A percentile compares a stretch with the other conserved stretches of the same genome.
Conservation (phyloP, 2,888 invertebrate species). For the Cosmopolites sordidus region DNA sequence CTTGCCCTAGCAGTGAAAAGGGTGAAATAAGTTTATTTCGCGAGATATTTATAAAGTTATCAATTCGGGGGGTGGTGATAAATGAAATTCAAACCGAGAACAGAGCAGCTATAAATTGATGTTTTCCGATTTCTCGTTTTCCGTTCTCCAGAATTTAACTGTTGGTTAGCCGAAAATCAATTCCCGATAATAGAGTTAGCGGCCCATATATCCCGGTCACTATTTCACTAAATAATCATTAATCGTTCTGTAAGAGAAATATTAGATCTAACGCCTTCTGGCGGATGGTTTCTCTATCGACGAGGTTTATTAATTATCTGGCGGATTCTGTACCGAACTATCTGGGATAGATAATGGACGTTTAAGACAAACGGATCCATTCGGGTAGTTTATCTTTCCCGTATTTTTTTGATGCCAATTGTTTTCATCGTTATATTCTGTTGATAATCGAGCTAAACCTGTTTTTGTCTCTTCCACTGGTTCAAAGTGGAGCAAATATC, state of each 20-base stretch:
- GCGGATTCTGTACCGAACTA: neutral
- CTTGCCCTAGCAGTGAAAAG: no score
- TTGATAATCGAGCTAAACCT: no score
- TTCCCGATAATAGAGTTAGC: constrained; percentile 38
- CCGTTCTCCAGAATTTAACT: constrained; percentile 6
- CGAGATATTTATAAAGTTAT: no score
- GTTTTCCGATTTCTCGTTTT: neutral
- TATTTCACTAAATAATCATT: constrained; percentile 43
- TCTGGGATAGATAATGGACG: neutral
- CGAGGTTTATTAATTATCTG: constrained; percentile 3
- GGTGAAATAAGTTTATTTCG: no score
- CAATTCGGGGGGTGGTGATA: no score
- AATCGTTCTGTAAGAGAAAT: constrained; percentile 44
- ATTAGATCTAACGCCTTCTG: constrained; percentile 35
- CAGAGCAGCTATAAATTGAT: no score
- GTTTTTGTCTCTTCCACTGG: no score
- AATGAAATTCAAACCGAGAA: no score
- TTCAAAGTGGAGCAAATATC: no score
- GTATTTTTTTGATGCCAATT: no score
- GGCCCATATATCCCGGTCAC: constrained; percentile 44
- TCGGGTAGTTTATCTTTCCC: neutral
- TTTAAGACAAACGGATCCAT: neutral
- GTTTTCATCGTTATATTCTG: no score
- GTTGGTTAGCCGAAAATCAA: constrained; percentile 10
- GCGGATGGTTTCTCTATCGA: constrained; percentile 26